A percentile compares a stretch with the other conserved stretches of the same genome.
Evolutionary conservation across 2,888 invertebrate genomes (phyloP).

Genomic region (Halocaridina rubra): DNA sequence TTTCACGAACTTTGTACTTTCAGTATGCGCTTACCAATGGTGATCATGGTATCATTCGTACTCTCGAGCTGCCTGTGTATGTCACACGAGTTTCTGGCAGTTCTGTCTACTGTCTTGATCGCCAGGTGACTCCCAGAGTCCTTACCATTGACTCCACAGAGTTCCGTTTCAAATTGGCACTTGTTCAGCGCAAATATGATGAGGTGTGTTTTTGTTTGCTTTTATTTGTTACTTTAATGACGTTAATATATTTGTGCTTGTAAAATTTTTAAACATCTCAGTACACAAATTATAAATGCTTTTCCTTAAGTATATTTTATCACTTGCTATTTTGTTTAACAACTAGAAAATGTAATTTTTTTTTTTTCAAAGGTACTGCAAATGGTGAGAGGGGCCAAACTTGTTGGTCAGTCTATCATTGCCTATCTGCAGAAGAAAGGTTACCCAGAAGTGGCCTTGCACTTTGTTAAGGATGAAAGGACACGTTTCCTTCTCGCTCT

Average conservation of each 20-base stretch:
- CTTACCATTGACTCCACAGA: slow-evolving; percentile 97
- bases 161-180: slow-evolving; percentile 95
- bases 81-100: slow-evolving; percentile 90
- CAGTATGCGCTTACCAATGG: slow-evolving; percentile 92
- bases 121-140: slow-evolving; percentile 90
- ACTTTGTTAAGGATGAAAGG: slow-evolving; percentile 98
- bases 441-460: slow-evolving; percentile 97
- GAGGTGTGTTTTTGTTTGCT: slow-evolving; percentile 76
- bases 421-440: slow-evolving; percentile 99
- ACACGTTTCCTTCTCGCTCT: slow-evolving; percentile 94
- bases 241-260: not conserved
- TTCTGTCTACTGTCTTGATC: slow-evolving; percentile 92
- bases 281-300: no score
- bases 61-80: slow-evolving; percentile 96
- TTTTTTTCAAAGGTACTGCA: slow-evolving; percentile 71
- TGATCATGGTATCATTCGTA: slow-evolving; percentile 98
- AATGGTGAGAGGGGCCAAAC: slow-evolving; percentile 95
- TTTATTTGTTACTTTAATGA: no score
- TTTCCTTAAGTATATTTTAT: no score
- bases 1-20: not conserved
- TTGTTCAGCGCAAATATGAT: slow-evolving; percentile 95
- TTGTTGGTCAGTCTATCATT: slow-evolving; percentile 99
- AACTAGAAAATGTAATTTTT: not conserved
- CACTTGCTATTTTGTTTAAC: no score
- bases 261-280: not conserved